phyloP scores from a whole-genome alignment of 2,797 vertebrate species.

The Sebastes dallii region DNA sequence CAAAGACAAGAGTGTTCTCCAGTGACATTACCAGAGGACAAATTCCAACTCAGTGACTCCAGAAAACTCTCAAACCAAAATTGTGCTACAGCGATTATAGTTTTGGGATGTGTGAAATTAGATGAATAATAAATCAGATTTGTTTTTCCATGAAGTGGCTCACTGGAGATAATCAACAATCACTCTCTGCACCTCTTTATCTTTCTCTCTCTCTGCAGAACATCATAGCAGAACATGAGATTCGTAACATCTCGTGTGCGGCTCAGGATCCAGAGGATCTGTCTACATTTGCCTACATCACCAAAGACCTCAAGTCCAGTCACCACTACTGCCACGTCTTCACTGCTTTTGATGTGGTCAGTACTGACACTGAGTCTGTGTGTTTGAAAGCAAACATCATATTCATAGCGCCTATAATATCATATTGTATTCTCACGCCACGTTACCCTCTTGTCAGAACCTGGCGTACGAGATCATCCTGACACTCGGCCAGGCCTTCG shows the following conservation, averaged over 20 bases:
- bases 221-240: constrained; percentile 98
- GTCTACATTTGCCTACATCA: constrained; percentile 98
- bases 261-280: constrained; percentile 99
- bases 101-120: constrained; percentile 44
- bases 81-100: constrained; percentile 16
- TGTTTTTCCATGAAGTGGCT: constrained; percentile 47
- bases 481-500: constrained; percentile 97
- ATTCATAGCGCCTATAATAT: not conserved
- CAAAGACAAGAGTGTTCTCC: constrained; percentile 29
- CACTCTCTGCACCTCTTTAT: not conserved
- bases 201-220: constrained; percentile 80
- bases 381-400: not conserved
- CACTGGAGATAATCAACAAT: constrained; percentile 32
- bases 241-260: constrained; percentile 98
- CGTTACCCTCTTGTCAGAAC: constrained; percentile 82
- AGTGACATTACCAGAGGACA: constrained; percentile 55
- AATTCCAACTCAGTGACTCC: constrained; percentile 43
- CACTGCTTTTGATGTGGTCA: constrained; percentile 98
- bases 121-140: constrained; percentile 61
- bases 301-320: constrained; percentile 99
- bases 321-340: constrained; percentile 99
- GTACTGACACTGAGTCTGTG: constrained; percentile 54
- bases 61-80: constrained; percentile 35
- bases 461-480: constrained; percentile 99
- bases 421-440: not conserved